Conservation (phyloP, 2,888 invertebrate genomes). For the Mantis religiosa region DNA sequence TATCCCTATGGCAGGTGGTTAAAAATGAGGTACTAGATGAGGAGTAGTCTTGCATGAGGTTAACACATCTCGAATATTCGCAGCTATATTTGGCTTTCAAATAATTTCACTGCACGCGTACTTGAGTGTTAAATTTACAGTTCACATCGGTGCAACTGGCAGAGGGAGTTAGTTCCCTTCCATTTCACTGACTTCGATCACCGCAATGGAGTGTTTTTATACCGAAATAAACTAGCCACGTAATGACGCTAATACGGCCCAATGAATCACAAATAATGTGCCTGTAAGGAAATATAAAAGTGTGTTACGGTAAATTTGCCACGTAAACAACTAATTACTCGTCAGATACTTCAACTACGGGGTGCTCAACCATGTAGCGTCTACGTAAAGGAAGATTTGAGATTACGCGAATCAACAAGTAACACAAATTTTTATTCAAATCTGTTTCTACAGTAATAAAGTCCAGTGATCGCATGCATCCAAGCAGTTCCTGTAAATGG, state of each 20-base stretch:
- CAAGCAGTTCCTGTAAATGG: too few species aligned
- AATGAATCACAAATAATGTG: neutral
- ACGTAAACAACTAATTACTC: neutral
- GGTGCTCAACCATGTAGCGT: too few species aligned
- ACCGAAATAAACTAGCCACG: too few species aligned
- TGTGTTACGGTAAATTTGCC: neutral
- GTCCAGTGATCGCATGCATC: too few species aligned
- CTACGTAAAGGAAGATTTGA: too few species aligned
- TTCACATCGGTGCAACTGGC: neutral
- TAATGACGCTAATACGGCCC: neutral
- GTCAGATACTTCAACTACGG: neutral
- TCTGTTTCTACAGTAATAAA: too few species aligned
- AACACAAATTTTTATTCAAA: too few species aligned
- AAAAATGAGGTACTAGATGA: too few species aligned
- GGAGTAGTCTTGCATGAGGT: too few species aligned
- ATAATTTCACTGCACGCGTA: neutral
- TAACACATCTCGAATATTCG: neutral
- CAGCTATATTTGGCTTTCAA: neutral
- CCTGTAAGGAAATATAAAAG: neutral
- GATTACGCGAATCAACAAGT: too few species aligned
- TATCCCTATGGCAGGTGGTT: too few species aligned
- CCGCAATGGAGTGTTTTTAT: neutral
- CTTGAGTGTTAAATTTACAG: neutral
- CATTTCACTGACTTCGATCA: neutral
- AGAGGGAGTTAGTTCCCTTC: neutral